These are phyloP conservation scores for Eristalinus aeneus DNA, from an alignment of 2,888 invertebrate genomes.

Conservation along the genomic window DNA sequence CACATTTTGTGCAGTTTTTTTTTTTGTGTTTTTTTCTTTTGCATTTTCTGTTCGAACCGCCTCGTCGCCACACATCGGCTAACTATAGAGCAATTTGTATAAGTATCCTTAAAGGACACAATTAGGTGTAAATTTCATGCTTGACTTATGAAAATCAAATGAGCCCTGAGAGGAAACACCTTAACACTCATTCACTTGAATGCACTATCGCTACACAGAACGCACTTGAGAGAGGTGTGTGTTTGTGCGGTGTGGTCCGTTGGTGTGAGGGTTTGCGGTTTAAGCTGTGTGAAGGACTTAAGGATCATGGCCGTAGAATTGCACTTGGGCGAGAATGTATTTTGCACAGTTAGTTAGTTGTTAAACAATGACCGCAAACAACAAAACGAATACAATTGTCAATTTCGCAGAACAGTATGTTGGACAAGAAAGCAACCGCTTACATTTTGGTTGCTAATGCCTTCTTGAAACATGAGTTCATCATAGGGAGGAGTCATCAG, in stretches of 20 bases:
- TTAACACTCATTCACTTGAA: slow-evolving; percentile 60
- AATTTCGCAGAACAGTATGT: background rate
- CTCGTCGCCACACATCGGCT: slow-evolving; percentile 8
- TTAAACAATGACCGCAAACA: slow-evolving; percentile 41
- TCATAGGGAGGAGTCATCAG: too few species aligned
- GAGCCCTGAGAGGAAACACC: slow-evolving; percentile 55
- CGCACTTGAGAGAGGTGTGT: slow-evolving; percentile 13
- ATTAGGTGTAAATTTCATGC: slow-evolving; percentile 70
- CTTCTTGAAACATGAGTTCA: too few species aligned
- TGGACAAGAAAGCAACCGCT: background rate
- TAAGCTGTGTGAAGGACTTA: slow-evolving; percentile 18
- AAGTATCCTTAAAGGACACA: slow-evolving; percentile 56
- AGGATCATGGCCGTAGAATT: slow-evolving; percentile 14
- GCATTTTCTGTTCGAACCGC: background rate
- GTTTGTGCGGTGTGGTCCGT: slow-evolving; percentile 6
- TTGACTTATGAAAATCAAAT: slow-evolving; percentile 70
- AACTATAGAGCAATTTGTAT: slow-evolving; percentile 52
- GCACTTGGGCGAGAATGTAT: slow-evolving; percentile 16
- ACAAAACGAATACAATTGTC: slow-evolving; percentile 12
- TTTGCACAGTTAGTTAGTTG: slow-evolving; percentile 41
- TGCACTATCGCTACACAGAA: slow-evolving; percentile 42
- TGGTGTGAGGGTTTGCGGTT: background rate
- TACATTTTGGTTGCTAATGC: background rate
- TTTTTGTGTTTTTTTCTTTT: slow-evolving; percentile 20
- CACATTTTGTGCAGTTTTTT: slow-evolving; percentile 45